Percentiles rank a stretch among this genome's conserved stretches.
Evolutionary conservation across 2,113 vertebrate genomes (phyloP).

Genomic region (Haemorhous mexicanus): DNA sequence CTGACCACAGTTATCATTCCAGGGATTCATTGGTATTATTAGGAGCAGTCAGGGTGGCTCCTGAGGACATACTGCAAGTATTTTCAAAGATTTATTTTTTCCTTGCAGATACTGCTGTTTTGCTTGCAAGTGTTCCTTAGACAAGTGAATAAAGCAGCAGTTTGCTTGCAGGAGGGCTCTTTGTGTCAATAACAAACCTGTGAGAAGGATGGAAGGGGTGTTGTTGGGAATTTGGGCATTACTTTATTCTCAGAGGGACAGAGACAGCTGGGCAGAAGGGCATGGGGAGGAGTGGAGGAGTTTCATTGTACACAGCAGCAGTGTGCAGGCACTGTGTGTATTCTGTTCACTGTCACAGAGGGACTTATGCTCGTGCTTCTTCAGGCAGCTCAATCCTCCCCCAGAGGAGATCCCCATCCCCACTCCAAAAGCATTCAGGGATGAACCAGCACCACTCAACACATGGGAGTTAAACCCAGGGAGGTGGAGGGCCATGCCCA

Average conservation of each 20-base stretch:
- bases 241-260: background rate
- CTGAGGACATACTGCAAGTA: background rate
- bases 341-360: background rate
- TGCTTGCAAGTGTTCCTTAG: background rate
- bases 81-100: background rate
- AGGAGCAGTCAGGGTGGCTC: background rate
- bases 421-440: background rate
- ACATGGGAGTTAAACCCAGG: rapidly evolving
- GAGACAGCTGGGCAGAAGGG: background rate
- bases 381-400: background rate
- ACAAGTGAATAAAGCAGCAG: background rate
- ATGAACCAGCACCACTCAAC: background rate
- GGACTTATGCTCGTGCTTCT: rapidly evolving
- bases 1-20: background rate
- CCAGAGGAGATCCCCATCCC: background rate
- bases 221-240: background rate
- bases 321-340: rapidly evolving
- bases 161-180: background rate
- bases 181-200: background rate
- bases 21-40: background rate
- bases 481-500: background rate
- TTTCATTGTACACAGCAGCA: background rate
- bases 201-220: background rate
- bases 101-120: background rate
- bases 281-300: rapidly evolving